These are phyloP conservation scores for Platycercus adscitus DNA, from an alignment of 2,113 vertebrate species.

Conservation along the genomic window DNA sequence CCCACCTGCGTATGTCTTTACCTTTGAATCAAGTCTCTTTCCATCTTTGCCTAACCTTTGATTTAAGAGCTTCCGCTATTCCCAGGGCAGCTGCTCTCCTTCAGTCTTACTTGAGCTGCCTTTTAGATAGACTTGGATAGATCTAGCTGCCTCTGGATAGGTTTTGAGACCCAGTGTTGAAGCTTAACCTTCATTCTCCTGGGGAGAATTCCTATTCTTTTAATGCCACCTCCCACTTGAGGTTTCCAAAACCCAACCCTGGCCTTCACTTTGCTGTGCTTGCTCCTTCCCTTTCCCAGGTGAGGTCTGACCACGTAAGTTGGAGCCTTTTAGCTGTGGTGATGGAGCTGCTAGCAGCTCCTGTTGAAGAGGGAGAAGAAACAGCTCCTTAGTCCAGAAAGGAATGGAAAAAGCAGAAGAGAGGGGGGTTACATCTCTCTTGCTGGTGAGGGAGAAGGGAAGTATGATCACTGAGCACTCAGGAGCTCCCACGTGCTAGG, in stretches of 20 bases:
- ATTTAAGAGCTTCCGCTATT: not conserved
- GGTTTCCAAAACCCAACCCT: not conserved
- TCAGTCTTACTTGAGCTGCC: not conserved
- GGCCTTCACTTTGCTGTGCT: not conserved
- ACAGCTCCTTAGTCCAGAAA: not conserved
- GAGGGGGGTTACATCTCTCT: not conserved
- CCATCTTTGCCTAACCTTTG: not conserved
- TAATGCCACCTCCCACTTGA: not conserved
- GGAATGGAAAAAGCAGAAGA: not conserved
- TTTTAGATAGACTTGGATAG: not conserved
- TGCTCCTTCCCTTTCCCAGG: not conserved
- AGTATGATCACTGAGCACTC: not conserved
- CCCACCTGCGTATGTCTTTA: not conserved
- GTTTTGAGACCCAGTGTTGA: not conserved
- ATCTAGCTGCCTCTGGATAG: not conserved
- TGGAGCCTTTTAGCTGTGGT: not conserved
- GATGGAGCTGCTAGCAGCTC: not conserved
- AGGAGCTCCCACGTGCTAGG: not conserved
- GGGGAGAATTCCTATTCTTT: not conserved
- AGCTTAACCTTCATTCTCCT: not conserved
- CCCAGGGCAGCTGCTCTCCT: not conserved
- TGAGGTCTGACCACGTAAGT: not conserved
- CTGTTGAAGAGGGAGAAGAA: not conserved
- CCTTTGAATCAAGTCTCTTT: not conserved
- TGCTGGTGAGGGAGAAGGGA: not conserved